Evolutionary conservation across 2,797 vertebrate species (phyloP), one percentile per base, ranked within the genome.

Genomic region (Rachycentron canadum): DNA sequence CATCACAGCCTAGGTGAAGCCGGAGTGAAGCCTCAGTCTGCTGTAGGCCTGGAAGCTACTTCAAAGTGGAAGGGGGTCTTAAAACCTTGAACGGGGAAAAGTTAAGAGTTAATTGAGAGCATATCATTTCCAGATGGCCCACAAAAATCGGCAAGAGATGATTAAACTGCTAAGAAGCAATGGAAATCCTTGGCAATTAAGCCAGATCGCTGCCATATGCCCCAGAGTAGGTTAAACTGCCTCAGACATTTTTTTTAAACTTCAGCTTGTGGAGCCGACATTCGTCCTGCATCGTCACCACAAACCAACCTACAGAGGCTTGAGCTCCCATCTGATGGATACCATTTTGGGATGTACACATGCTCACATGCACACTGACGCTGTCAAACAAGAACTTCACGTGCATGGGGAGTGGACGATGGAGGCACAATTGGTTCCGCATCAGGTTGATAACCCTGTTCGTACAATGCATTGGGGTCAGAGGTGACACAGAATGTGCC

Each of bases 91-190:
- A 92, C 64, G 64, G 80, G 80, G 86, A 91, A 86, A 87, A 92
- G 81, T 32, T 32, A 82, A 89, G 83, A 93, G 89, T 92, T 93
- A 93, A 94, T 95, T 93, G 91, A 92, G 91, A 89, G 89, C 92
- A 84, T 89, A 93, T 93, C 73, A 91, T 90, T 93, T 94, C 92
- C 94, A 95, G 93, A 95, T 94, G 93, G 87, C 81, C 62, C 69
- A 76, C 78, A 89, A 88, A 90, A 90, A 85, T 84, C 34, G 72
- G 79, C 30, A 69, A 90, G 85, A 91, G 85, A 92, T 91, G 90
- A 94, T 94, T 93, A 94, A 93, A 89, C 88, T 89, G 85, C 83
- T 87, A 84, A 89, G 87, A 87, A 91, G 90, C 88, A 82, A 90
- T 92, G 92, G 93, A 94, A 94, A 93, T 91, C 90, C 90, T 73